These are phyloP conservation scores for Torymus auratus DNA, from an alignment of 2,888 invertebrate species.

Conservation along the genomic window DNA sequence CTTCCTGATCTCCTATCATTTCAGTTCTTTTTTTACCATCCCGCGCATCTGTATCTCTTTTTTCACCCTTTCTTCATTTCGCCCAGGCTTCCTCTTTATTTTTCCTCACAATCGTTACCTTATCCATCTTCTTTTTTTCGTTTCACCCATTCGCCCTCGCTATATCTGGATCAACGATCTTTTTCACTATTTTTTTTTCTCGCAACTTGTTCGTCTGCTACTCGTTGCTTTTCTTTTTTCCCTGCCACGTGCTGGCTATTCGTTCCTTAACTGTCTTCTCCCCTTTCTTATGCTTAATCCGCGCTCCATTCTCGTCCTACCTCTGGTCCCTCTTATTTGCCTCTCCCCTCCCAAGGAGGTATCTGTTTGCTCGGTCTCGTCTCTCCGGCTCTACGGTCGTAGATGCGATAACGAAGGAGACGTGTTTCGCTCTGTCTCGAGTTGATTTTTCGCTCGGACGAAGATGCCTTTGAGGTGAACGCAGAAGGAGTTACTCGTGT, in stretches of 20 bases:
- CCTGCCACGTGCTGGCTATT: background rate
- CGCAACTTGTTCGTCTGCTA: background rate
- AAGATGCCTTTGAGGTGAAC: background rate
- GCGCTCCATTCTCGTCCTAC: background rate
- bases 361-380: background rate
- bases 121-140: constrained; percentile 10
- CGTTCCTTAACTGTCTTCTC: background rate
- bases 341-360: background rate
- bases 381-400: background rate
- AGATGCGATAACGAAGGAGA: constrained; percentile 17
- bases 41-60: background rate
- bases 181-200: background rate
- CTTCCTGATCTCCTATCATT: background rate
- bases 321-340: constrained; percentile 15
- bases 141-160: background rate
- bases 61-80: background rate
- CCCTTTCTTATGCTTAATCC: background rate
- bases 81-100: constrained; percentile 10
- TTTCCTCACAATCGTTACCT: background rate
- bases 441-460: constrained; percentile 6
- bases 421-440: background rate
- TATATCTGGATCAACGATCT: background rate
- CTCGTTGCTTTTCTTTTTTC: background rate
- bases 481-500: background rate
- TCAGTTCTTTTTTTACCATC: background rate